A percentile compares a stretch with the other conserved stretches of the same genome.
These are phyloP conservation scores for Lagenorhynchus albirostris DNA, from an alignment of 2,113 vertebrate genomes.

Conservation along the genomic window DNA sequence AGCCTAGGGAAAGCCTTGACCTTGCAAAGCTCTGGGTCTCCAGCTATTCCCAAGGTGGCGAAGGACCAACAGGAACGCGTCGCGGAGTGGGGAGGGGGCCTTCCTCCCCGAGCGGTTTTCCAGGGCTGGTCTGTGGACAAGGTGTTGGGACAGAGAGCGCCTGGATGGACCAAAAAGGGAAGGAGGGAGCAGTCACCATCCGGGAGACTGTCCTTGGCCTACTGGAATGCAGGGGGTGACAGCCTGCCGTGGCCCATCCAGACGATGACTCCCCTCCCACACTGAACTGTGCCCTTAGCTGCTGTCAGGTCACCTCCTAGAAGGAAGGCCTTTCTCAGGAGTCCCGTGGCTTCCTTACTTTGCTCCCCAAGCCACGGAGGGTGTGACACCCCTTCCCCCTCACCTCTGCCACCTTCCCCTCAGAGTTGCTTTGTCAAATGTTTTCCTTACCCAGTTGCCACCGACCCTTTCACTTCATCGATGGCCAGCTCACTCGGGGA, in stretches of 20 bases:
- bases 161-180: neutral
- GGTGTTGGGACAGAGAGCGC: neutral
- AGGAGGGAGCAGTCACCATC: neutral
- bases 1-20: neutral
- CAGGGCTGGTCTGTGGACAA: neutral
- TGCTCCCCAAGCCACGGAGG: neutral
- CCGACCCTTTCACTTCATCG: neutral
- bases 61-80: neutral
- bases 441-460: neutral
- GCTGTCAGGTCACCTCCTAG: neutral
- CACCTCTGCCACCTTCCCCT: neutral
- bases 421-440: neutral
- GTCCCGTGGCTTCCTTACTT: neutral
- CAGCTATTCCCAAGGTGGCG: neutral
- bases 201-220: neutral
- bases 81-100: neutral
- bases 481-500: neutral
- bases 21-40: neutral
- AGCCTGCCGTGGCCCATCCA: neutral
- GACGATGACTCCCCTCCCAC: neutral
- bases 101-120: fast-evolving
- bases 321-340: neutral
- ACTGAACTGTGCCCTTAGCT: neutral
- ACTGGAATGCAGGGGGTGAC: neutral
- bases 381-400: neutral